A percentile compares a stretch with the other conserved stretches of the same genome.
Evolutionary conservation across 2,113 vertebrate species (phyloP).

Genomic region (Marmota flaviventris): DNA sequence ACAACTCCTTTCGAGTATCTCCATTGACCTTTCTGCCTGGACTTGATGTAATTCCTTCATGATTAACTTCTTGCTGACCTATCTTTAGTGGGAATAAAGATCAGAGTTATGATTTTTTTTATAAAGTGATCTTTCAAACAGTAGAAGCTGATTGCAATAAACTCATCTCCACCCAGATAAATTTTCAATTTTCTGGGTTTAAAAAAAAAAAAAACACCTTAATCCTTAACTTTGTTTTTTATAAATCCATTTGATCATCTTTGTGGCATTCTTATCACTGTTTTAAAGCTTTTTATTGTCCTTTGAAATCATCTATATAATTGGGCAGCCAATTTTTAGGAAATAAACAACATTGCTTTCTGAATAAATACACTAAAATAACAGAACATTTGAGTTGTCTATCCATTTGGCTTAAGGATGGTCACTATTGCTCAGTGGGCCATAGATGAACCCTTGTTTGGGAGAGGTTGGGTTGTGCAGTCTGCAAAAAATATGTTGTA

Average conservation of each 20-base stretch:
- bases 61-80: slow-evolving; percentile 31
- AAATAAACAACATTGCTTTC: not conserved
- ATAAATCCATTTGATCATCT: not conserved
- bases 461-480: not conserved
- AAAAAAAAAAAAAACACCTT: slow-evolving; percentile 13
- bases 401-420: slow-evolving; percentile 6
- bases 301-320: slow-evolving; percentile 27
- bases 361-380: slow-evolving; percentile 48
- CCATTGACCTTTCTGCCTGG: not conserved
- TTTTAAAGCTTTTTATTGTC: slow-evolving; percentile 42
- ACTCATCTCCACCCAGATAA: not conserved
- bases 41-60: slow-evolving; percentile 9
- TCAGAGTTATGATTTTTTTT: not conserved
- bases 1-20: not conserved
- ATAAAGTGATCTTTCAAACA: slow-evolving; percentile 35
- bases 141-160: slow-evolving; percentile 20
- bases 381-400: slow-evolving; percentile 18
- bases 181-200: slow-evolving; percentile 13
- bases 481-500: not conserved
- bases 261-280: slow-evolving; percentile 32
- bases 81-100: not conserved
- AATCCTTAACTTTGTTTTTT: slow-evolving; percentile 2
- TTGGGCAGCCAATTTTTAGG: not conserved
- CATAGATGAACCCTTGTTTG: not conserved
- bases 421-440: not conserved